Conservation (phyloP, 2,113 vertebrate genomes). For the Xenopus laevis region DNA sequence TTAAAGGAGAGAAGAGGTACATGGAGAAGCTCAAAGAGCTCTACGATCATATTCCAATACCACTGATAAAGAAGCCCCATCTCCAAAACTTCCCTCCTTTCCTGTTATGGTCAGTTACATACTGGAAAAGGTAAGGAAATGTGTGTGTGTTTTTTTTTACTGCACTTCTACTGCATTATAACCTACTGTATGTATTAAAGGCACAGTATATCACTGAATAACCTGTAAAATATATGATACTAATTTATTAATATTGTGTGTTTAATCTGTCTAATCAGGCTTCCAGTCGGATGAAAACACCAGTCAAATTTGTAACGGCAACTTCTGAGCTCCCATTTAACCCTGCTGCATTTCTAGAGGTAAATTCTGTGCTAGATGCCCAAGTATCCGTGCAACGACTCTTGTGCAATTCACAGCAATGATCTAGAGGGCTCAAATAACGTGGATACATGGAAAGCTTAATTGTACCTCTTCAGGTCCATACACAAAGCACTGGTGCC, state of each 20-base stretch:
- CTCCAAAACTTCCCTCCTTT: slow-evolving; percentile 87
- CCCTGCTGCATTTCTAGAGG: slow-evolving; percentile 92
- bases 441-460: too few species aligned
- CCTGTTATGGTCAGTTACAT: slow-evolving; percentile 94
- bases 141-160: too few species aligned
- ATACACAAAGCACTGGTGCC: too few species aligned
- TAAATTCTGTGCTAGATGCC: slow-evolving; percentile 47
- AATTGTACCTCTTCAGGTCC: too few species aligned
- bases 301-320: slow-evolving; percentile 87
- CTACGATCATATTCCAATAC: slow-evolving; percentile 75
- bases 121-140: slow-evolving; percentile 82
- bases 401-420: too few species aligned
- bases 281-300: slow-evolving; percentile 88
- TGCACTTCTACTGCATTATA: too few species aligned
- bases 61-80: slow-evolving; percentile 75
- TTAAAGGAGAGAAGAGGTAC: slow-evolving; percentile 86
- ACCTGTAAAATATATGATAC: too few species aligned
- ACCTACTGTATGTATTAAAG: too few species aligned
- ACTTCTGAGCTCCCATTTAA: slow-evolving; percentile 88
- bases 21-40: slow-evolving; percentile 83
- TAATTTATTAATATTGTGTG: too few species aligned
- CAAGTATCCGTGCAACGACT: too few species aligned
- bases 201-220: too few species aligned
- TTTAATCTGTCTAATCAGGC: slow-evolving; percentile 67
- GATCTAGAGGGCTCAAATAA: too few species aligned